Evolutionary conservation across 2,113 vertebrate genomes (phyloP).

Genomic region (Xiphophorus hellerii): DNA sequence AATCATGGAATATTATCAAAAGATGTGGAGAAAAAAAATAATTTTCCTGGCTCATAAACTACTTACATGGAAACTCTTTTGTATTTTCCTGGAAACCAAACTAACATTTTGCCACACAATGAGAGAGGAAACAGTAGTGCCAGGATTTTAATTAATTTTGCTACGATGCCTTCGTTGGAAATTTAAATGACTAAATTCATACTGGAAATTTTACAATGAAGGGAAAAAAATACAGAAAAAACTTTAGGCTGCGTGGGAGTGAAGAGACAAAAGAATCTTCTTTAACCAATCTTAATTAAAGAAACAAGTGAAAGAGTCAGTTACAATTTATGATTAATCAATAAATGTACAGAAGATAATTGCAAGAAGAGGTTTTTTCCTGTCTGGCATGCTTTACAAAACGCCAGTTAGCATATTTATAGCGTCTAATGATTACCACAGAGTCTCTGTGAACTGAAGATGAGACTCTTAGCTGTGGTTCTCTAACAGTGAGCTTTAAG

Average conservation of each 20-base stretch:
- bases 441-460: neutral
- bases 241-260: neutral
- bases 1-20: neutral
- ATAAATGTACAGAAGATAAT: neutral
- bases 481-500: neutral
- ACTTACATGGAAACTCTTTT: neutral
- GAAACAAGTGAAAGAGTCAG: neutral
- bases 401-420: neutral
- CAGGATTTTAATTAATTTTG: conserved; percentile 52
- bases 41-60: neutral
- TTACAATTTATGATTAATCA: neutral
- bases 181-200: conserved; percentile 30
- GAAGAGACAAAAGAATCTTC: too few relatives aligned
- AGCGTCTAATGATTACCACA: neutral
- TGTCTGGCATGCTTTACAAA: neutral
- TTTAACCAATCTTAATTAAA: too few relatives aligned
- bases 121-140: conserved; percentile 23
- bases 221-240: conserved; percentile 10
- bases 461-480: neutral
- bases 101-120: conserved; percentile 31
- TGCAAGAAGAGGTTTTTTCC: neutral
- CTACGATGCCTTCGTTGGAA: conserved; percentile 18
- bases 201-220: conserved; percentile 29
- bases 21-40: neutral
- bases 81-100: conserved; percentile 31